These are phyloP conservation scores for Botia kubotai DNA, from an alignment of 2,797 vertebrate species.

Conservation along the genomic window DNA sequence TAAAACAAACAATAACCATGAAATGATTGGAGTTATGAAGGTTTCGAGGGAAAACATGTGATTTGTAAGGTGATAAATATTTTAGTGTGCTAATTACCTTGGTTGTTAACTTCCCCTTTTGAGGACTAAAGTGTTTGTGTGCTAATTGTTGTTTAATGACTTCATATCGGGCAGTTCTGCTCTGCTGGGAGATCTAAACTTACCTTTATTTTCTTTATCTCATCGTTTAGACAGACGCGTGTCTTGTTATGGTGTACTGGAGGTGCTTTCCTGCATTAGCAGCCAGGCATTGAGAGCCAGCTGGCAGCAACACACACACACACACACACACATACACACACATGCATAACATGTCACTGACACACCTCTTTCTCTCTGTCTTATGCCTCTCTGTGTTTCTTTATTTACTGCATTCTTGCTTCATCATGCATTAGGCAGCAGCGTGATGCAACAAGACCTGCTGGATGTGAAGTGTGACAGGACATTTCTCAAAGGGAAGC, in stretches of 20 bases:
- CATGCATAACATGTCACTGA: conserved; percentile 36
- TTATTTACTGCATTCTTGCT: conserved; percentile 51
- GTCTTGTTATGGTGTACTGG: conserved; percentile 21
- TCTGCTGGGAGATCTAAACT: conserved; percentile 37
- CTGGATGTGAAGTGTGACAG: conserved; percentile 62
- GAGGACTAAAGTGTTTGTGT: conserved; percentile 44
- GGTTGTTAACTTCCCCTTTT: conserved; percentile 54
- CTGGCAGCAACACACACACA: conserved; percentile 48
- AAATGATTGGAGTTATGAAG: conserved; percentile 39
- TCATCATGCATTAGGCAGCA: conserved; percentile 54
- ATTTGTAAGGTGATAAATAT: conserved; percentile 60
- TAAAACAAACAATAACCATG: conserved; percentile 45
- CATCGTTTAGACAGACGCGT: conserved; percentile 19
- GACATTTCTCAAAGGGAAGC: conserved; percentile 58
- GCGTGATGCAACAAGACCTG: conserved; percentile 61
- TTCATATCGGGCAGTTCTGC: conserved; percentile 36
- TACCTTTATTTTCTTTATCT: conserved; percentile 34
- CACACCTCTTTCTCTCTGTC: conserved; percentile 22
- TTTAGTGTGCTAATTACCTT: conserved; percentile 54
- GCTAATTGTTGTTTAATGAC: conserved; percentile 59
- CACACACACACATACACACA: neutral
- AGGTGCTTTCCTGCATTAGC: conserved; percentile 38
- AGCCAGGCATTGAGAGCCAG: conserved; percentile 49
- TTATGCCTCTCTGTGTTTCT: conserved; percentile 30
- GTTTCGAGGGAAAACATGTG: conserved; percentile 42